Evolutionary conservation across 2,113 vertebrate genomes (phyloP), one percentile per base, ranked within the genome.

Genomic region (Perognathus longimembris): DNA sequence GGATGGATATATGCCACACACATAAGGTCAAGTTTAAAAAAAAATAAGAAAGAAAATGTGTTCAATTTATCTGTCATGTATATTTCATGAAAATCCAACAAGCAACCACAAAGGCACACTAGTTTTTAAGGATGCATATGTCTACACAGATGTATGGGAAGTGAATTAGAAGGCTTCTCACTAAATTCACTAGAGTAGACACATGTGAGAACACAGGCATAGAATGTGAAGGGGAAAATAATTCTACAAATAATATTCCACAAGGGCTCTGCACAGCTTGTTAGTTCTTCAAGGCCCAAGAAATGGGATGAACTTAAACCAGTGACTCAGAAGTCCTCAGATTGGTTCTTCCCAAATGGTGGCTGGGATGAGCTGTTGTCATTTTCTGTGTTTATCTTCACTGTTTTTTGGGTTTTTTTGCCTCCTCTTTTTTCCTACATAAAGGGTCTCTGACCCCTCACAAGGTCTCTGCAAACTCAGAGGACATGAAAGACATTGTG

Each of bases 381-480:
- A 67, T 92, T 75, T 66, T 80, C 34, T 5, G 45, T n/a, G n/a
- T 75, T 82, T 26, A 83, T 57, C 66, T 6, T 24, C 4, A 67
- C 57, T 71, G 54, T 34, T 64, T 69, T 54, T 15, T 54, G 21
- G n/a, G n/a, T 45, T 45, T 11, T 54, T 15, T 54, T 26, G n/a
- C 26, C 26, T 74, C 7, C 20, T 63, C 32, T 26, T 9, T 40
- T 66, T 54, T 54, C 32, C n/a, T 83, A 36, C 17, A 0, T 2
- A 0, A 54, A 98, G 98, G 61, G 12, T 75, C 96, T 5, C 92
- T 97, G 77, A 90, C 96, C 77, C 98, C 98, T 17, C 73, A 1
- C 36, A 36, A 81, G 1, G 86, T 98, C 28, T 96, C 95, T 2
- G 95, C 95, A 6, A 0, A 5, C 70, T 90, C 95, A 2, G 4